Base-by-base conservation (phyloP, 2,888 invertebrate genomes). In the Endotricha flammealis region DNA sequence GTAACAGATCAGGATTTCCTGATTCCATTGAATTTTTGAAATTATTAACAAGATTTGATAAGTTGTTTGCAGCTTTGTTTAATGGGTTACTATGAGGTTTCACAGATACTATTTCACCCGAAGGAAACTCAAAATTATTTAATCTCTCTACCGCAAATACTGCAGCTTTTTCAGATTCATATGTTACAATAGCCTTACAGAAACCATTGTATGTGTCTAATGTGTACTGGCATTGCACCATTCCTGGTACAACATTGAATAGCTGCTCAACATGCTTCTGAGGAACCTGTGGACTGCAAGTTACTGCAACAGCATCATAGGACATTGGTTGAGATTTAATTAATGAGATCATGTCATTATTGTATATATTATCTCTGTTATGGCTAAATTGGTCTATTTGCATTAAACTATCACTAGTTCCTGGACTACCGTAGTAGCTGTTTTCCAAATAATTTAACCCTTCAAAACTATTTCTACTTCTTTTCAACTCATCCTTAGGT, bases 121-220 rank as follows among this genome's bases (percentile, higher is more conserved):
- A 93, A 0, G 97, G 97, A 80, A 96, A 98, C 74, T 97, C 97
- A 72, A 96, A 94, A 4, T 95, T 94, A 68, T 97, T 93, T 35
- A 97, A 86, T 72, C 94, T 95, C 54, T 96, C 95, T 52, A 92
- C 89, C 27, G 93, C 95, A 79, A 93, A 92, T 0, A 68, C 63
- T 10, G 86, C 87, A 13, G 73, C 66, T 41, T 64, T 69, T 36
- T 73, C 66, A 41, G 64, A 68, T 5, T 69, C 59, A 61, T 83
- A 87, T n/a, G 74, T 71, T 7, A 86, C 57, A 1, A 57, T 35
- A 7, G 76, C 77, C 44, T 64, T 76, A 67, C 56, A 89, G 69
- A 50, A 78, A 51, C 57, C 88, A 68, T 70, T 89, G 72, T 61
- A 88, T 43, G 50, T 67, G 67, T 82, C 90, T 52, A 42, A 67